phyloP scores from a whole-genome alignment of 2,113 vertebrate species.

The Budorcas taxicolor region DNA sequence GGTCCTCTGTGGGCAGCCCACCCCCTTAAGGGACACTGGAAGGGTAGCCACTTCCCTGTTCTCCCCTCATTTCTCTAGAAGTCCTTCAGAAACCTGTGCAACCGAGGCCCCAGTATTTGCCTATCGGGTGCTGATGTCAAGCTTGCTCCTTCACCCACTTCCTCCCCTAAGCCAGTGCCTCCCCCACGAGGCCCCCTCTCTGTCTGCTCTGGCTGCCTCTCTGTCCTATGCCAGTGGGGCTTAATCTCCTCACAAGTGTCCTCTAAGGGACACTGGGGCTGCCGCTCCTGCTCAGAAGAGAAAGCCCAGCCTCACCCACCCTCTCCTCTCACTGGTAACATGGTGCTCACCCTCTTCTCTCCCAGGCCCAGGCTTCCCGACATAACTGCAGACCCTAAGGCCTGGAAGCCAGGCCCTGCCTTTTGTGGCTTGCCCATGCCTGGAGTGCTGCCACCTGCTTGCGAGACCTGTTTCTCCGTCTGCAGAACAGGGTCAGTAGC shows the following conservation, averaged over 20 bases:
- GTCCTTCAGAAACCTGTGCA: not conserved
- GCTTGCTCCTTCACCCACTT: constrained; percentile 26
- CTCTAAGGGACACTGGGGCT: not conserved
- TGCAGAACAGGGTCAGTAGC: not conserved
- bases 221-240: not conserved
- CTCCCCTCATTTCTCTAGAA: not conserved
- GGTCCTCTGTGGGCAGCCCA: not conserved
- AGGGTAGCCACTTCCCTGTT: not conserved
- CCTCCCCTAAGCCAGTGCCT: not conserved
- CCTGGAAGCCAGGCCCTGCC: not conserved
- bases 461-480: not conserved
- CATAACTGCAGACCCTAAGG: not conserved
- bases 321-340: not conserved
- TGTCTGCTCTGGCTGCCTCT: not conserved
- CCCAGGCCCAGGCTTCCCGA: not conserved
- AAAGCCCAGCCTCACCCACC: not conserved
- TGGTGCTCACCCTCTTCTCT: not conserved
- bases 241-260: not conserved
- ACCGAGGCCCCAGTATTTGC: not conserved
- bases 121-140: not conserved
- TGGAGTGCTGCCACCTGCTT: not conserved
- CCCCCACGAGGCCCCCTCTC: not conserved
- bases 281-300: not conserved
- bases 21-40: not conserved
- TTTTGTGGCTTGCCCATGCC: accelerated